Conservation (phyloP, 2,888 invertebrate genomes). For the Xestia xanthographa region DNA sequence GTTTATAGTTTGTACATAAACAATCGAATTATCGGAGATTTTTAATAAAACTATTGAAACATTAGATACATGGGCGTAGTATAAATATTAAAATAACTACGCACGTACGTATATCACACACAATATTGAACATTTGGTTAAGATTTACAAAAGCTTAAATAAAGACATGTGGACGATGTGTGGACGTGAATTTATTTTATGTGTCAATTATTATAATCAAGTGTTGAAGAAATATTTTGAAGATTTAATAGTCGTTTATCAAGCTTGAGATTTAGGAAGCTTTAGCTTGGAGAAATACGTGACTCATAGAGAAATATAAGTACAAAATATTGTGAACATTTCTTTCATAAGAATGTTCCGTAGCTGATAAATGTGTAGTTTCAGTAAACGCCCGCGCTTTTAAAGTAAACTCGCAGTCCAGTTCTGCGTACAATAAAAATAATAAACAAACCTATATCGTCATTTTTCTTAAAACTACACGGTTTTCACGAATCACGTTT, state of each 20-base stretch:
- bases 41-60: slow-evolving; percentile 30
- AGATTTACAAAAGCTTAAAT: slow-evolving; percentile 42
- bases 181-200: slow-evolving; percentile 24
- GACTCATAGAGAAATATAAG: slow-evolving; percentile 53
- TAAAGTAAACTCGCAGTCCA: slow-evolving; percentile 59
- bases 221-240: not conserved
- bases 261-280: slow-evolving; percentile 9
- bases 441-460: slow-evolving; percentile 56
- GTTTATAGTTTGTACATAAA: slow-evolving; percentile 34
- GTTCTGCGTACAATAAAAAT: slow-evolving; percentile 62
- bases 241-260: slow-evolving; percentile 27
- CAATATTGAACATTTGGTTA: slow-evolving; percentile 32
- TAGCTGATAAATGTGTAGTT: slow-evolving; percentile 57
- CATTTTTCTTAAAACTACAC: slow-evolving; percentile 49
- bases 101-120: slow-evolving; percentile 7
- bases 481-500: slow-evolving; percentile 38
- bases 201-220: slow-evolving; percentile 14
- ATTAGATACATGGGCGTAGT: slow-evolving; percentile 13
- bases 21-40: slow-evolving; percentile 27
- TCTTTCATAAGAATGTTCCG: slow-evolving; percentile 58
- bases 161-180: slow-evolving; percentile 19
- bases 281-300: slow-evolving; percentile 17
- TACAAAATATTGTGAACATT: slow-evolving; percentile 56
- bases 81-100: slow-evolving; percentile 45
- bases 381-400: slow-evolving; percentile 60